A percentile compares a stretch with the other conserved stretches of the same genome.
Evolutionary conservation across 2,888 invertebrate species (phyloP).

Genomic region (Drosophila anomalipes): DNA sequence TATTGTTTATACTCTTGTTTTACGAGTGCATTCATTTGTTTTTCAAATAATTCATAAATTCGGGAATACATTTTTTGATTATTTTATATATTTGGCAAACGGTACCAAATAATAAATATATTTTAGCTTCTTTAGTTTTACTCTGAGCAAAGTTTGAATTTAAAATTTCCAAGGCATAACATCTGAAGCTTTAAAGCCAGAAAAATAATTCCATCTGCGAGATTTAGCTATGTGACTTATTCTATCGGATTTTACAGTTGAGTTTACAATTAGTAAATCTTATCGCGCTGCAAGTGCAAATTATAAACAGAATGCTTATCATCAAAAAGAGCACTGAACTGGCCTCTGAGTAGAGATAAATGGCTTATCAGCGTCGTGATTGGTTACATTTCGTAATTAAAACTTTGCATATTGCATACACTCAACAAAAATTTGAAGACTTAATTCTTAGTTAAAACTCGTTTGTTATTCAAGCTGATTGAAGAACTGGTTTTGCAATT

Average conservation of each 20-base stretch:
- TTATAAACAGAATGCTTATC: conserved; percentile 11
- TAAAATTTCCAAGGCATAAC: neutral
- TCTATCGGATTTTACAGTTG: neutral
- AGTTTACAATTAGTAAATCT: neutral
- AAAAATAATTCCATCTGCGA: neutral
- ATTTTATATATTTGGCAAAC: neutral
- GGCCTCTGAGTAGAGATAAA: neutral
- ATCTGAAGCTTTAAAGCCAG: neutral
- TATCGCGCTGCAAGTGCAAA: conserved; percentile 14
- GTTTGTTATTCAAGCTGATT: neutral
- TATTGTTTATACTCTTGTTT: conserved; percentile 1
- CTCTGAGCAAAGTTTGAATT: neutral
- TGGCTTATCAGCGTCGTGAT: conserved; percentile 1
- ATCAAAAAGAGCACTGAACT: neutral
- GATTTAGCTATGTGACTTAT: neutral
- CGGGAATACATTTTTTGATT: neutral
- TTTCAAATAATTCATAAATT: too few relatives aligned
- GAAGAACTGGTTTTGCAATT: conserved; percentile 12
- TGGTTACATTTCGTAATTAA: neutral
- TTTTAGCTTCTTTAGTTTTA: neutral
- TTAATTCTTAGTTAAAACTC: neutral
- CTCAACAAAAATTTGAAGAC: neutral
- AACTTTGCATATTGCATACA: conserved; percentile 6
- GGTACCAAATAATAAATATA: neutral
- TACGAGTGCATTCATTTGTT: neutral